Evolutionary conservation across 2,797 vertebrate genomes (phyloP), one percentile per base, ranked within the genome.

Genomic region (Chelmon rostratus): DNA sequence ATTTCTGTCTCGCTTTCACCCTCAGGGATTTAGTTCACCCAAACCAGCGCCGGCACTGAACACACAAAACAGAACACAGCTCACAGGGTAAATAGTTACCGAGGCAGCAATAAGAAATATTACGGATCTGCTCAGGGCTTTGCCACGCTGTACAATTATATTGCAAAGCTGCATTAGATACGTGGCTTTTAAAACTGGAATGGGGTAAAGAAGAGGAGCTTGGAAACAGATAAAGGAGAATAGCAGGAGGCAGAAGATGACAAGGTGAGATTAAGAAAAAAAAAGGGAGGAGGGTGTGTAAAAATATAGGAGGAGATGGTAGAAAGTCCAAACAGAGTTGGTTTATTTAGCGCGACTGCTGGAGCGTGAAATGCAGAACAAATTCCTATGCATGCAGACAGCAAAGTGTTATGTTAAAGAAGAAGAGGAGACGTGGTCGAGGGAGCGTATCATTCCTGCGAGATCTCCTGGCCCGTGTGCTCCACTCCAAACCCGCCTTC

Each of bases 101-200:
- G 78, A 87, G 83, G 81, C 83, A 71, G 82, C 76, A 80, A 63
- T 76, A 80, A 82, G 72, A 76, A 71, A 86, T 69, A 84, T 73
- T 35, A 75, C 42, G n/a, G 69, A 76, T 84, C 58, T 76, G 82
- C 88, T 73, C 42, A 3, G 59, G 76, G 80, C 76, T 83, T 59
- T 15, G 67, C 35, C 77, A 54, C 72, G 68, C 65, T 68, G 78
- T 69, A 25, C 68, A 63, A 46, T 23, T 10, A 69, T 67, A 54
- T 0, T 38, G 35, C n/a, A 44, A 76, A 65, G 57, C 6, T 31
- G 68, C 19, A 38, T 64, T 40, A 67, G 69, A 82, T 73, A 59
- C 67, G 77, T 66, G 59, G 75, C 68, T 66, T 79, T 81, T 49
- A 40, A 73, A 75, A 37, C 18, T 33, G 42, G 40, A 16, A 67